Evolutionary conservation across 2,113 vertebrate genomes (phyloP).

Genomic region (Neogale vison): DNA sequence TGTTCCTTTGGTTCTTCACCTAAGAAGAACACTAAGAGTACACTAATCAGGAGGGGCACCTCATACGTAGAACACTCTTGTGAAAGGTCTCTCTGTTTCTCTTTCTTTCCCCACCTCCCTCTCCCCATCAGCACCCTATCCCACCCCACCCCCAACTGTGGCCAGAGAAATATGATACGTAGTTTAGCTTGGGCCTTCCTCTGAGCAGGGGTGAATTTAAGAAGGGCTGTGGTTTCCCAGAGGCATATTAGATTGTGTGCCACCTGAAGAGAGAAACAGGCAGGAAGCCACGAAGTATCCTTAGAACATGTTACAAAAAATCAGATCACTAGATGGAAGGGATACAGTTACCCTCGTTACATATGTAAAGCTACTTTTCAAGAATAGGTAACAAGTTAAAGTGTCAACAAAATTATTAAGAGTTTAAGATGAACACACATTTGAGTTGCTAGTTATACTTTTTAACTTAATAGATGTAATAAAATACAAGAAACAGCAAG

Average conservation of each 20-base stretch:
- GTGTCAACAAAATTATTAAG: background rate
- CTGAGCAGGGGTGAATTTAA: background rate
- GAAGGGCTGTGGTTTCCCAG: background rate
- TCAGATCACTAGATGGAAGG: background rate
- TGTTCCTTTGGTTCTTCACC: background rate
- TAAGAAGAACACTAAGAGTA: no score
- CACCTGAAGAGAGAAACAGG: background rate
- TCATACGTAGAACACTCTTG: background rate
- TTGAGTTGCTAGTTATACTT: background rate
- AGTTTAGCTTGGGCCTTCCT: no score
- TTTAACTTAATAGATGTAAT: background rate
- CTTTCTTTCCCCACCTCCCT: background rate
- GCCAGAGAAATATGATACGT: background rate
- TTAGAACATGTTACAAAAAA: background rate
- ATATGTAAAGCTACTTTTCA: background rate
- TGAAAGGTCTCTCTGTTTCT: background rate
- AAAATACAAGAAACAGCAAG: background rate
- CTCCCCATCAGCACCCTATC: background rate
- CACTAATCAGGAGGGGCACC: no score
- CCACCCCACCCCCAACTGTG: no score
- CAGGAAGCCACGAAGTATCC: background rate
- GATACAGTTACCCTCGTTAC: background rate
- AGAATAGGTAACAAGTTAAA: background rate
- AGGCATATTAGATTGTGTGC: background rate
- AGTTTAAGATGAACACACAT: background rate